Evolutionary conservation across 2,888 invertebrate species (phyloP).

Genomic region (Noctua pronuba): DNA sequence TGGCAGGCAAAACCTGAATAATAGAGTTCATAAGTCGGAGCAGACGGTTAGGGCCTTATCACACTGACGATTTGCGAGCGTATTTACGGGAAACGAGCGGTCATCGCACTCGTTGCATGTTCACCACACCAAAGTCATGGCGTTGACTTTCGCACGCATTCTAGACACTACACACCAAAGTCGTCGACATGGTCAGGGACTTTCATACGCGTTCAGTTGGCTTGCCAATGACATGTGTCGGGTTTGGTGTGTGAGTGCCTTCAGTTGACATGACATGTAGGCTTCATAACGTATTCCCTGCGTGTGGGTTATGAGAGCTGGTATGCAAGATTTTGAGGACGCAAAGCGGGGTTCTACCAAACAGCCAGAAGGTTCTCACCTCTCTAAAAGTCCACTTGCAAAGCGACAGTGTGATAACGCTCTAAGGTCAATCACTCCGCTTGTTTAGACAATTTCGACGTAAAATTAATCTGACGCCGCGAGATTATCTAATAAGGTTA

Average conservation of each 20-base stretch:
- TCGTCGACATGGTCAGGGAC: not conserved
- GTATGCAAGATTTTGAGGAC: not conserved
- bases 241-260: not conserved
- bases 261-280: not conserved
- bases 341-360: not conserved
- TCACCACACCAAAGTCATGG: not conserved
- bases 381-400: not conserved
- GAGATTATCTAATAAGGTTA: constrained; percentile 48
- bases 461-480: constrained; percentile 56
- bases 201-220: not conserved
- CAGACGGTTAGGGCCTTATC: constrained; percentile 27
- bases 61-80: not conserved
- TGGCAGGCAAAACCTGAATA: constrained; percentile 57
- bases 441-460: constrained; percentile 57
- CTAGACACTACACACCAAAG: not conserved
- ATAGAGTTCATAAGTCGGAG: constrained; percentile 55
- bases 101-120: not conserved
- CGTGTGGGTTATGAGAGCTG: too few relatives aligned
- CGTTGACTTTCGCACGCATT: not conserved
- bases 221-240: not conserved
- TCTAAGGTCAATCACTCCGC: constrained; percentile 57
- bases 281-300: not conserved
- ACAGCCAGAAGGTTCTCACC: not conserved
- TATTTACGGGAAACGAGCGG: not conserved
- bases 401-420: constrained; percentile 5